A percentile compares a stretch with the other conserved stretches of the same genome.
Evolutionary conservation across 2,797 vertebrate species (phyloP).

Genomic region (Hippoglossus hippoglossus): DNA sequence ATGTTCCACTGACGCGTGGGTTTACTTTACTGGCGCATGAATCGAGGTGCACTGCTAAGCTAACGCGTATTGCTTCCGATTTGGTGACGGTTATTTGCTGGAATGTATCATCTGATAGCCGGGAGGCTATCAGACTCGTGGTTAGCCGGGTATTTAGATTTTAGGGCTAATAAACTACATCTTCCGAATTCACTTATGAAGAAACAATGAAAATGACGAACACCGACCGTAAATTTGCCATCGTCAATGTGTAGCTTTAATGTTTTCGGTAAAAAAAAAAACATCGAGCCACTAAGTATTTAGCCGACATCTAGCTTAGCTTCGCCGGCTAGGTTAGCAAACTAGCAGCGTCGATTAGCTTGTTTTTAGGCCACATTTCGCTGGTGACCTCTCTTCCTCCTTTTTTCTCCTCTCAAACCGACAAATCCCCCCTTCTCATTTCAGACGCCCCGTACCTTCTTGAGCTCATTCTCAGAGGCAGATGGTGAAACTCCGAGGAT

Average conservation of each 20-base stretch:
- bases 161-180: not conserved
- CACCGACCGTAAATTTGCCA: accelerated
- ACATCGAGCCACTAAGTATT: not conserved
- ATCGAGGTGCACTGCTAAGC: not conserved
- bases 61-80: conserved; percentile 2
- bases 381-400: not conserved
- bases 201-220: accelerated
- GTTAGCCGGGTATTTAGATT: conserved; percentile 14
- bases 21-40: not conserved
- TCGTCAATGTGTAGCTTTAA: not conserved
- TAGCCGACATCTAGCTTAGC: conserved; percentile 10
- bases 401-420: not conserved
- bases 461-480: conserved; percentile 94
- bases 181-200: accelerated
- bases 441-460: conserved; percentile 85
- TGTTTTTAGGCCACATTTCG: conserved; percentile 65
- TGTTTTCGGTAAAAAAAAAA: not conserved
- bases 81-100: conserved; percentile 61
- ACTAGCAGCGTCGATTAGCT: conserved; percentile 46
- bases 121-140: conserved; percentile 52
- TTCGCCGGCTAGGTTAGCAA: conserved; percentile 33
- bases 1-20: not conserved
- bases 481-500: conserved; percentile 94
- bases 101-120: conserved; percentile 45
- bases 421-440: not conserved